Percentiles rank a stretch among this genome's conserved stretches.
Conservation (phyloP, 2,113 vertebrate genomes). For the Halichoeres trimaculatus region DNA sequence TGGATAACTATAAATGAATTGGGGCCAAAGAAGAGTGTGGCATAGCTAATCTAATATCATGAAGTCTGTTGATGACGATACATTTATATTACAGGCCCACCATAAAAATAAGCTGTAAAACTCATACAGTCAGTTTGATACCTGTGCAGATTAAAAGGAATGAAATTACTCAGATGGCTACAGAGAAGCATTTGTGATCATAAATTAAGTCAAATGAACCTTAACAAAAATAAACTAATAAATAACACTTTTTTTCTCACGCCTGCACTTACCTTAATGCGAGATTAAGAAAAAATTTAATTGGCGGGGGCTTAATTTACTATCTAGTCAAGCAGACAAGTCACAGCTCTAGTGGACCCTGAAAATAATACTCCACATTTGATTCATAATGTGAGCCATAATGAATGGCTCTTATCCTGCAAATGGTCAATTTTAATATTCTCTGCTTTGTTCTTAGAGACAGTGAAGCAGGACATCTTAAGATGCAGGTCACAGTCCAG, state of each 20-base stretch:
- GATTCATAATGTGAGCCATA: too few species aligned
- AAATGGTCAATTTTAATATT: too few species aligned
- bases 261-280: too few species aligned
- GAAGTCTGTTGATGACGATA: background rate
- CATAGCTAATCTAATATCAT: constrained; percentile 9
- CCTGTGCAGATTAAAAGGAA: background rate
- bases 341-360: too few species aligned
- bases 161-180: background rate
- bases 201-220: too few species aligned
- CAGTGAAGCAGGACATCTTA: background rate
- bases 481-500: background rate
- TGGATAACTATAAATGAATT: constrained; percentile 36
- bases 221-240: too few species aligned
- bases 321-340: too few species aligned
- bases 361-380: background rate
- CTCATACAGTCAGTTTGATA: background rate
- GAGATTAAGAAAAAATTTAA: too few species aligned
- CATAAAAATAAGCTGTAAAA: background rate
- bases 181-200: background rate
- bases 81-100: background rate
- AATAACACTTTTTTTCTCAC: too few species aligned
- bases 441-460: background rate
- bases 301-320: too few species aligned
- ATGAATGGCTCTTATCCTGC: background rate
- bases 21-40: background rate